These are phyloP conservation scores for Drosophila greeni DNA, from an alignment of 2,888 invertebrate genomes.

Conservation along the genomic window DNA sequence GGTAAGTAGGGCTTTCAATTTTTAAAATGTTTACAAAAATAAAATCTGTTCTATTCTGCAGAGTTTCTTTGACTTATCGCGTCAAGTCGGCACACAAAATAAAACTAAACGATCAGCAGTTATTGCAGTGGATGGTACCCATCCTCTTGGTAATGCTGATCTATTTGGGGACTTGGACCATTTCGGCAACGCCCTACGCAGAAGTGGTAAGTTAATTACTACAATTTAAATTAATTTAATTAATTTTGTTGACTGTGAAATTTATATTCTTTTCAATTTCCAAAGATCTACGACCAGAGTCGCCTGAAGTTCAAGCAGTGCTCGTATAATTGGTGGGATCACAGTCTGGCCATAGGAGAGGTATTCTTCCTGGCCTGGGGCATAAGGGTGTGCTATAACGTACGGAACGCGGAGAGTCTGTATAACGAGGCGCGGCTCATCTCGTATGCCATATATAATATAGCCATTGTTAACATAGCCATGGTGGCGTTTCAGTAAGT, in stretches of 20 bases:
- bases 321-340: conserved; percentile 96
- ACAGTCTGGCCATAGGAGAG: conserved; percentile 91
- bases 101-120: conserved; percentile 93
- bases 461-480: conserved; percentile 93
- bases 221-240: background rate
- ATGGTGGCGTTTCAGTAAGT: conserved; percentile 96
- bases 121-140: conserved; percentile 95
- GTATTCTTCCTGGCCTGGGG: conserved; percentile 90
- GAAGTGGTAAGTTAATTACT: conserved; percentile 82
- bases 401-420: conserved; percentile 92
- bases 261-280: background rate
- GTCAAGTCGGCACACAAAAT: conserved; percentile 96
- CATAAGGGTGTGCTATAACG: conserved; percentile 90
- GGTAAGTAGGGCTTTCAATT: no score
- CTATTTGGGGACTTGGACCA: conserved; percentile 93
- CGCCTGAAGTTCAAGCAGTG: conserved; percentile 93
- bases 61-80: conserved; percentile 93
- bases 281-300: conserved; percentile 85
- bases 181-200: conserved; percentile 90
- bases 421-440: conserved; percentile 96
- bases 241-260: background rate
- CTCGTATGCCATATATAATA: conserved; percentile 96
- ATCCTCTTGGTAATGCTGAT: conserved; percentile 93
- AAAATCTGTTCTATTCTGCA: conserved; percentile 67
- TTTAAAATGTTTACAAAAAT: no score